A percentile compares a stretch with the other conserved stretches of the same genome.
phyloP scores from a whole-genome alignment of 2,888 invertebrate species.

The Drepanosiphum platanoidis region DNA sequence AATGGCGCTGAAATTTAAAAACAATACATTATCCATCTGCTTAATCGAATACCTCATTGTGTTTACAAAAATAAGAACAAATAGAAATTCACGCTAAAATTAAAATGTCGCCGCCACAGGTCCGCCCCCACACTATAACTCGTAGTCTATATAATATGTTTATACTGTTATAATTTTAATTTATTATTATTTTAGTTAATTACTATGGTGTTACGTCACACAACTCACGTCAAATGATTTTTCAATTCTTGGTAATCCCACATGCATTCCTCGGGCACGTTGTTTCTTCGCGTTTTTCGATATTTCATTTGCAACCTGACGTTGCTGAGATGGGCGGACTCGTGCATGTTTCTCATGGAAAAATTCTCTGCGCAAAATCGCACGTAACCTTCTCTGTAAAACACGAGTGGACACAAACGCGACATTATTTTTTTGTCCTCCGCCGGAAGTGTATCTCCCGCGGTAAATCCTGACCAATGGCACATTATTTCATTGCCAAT shows the following conservation, averaged over 20 bases:
- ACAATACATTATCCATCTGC: too few relatives aligned
- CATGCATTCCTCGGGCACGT: conserved; percentile 83
- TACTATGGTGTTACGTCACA: too few relatives aligned
- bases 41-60: too few relatives aligned
- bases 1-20: conserved; percentile 1
- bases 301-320: conserved; percentile 70
- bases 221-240: conserved; percentile 70
- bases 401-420: neutral
- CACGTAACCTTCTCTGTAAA: conserved; percentile 70
- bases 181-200: too few relatives aligned
- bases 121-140: too few relatives aligned
- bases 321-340: conserved; percentile 71
- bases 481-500: neutral
- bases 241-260: conserved; percentile 82
- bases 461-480: neutral
- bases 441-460: neutral
- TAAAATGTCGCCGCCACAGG: too few relatives aligned
- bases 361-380: conserved; percentile 70
- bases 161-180: too few relatives aligned
- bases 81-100: too few relatives aligned
- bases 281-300: conserved; percentile 70
- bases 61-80: too few relatives aligned
- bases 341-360: conserved; percentile 70
- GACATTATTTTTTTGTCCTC: neutral
- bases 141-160: too few relatives aligned